A percentile compares a stretch with the other conserved stretches of the same genome.
These are phyloP conservation scores for Hermaeophaga mercurialis DNA, from an alignment of 2,888 invertebrate species.

Conservation along the genomic window DNA sequence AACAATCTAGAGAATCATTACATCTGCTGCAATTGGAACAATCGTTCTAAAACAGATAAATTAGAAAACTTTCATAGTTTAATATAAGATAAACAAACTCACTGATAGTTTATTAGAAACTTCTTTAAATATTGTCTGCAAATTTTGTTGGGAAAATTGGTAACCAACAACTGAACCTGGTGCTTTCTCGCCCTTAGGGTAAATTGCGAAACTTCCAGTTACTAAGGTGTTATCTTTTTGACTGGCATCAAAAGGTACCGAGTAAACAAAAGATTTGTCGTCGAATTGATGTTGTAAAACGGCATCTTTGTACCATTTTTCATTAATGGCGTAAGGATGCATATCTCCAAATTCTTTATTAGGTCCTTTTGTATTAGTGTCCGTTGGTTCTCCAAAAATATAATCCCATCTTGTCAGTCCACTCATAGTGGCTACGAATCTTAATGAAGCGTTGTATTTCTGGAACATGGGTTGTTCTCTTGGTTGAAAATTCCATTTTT, in stretches of 20 bases:
- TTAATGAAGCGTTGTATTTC: conserved; percentile 73
- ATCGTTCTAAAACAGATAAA: conserved; percentile 48
- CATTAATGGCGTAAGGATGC: conserved; percentile 80
- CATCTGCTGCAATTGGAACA: conserved; percentile 65
- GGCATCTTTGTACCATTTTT: conserved; percentile 90
- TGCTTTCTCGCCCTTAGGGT: conserved; percentile 75
- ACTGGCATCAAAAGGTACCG: conserved; percentile 67
- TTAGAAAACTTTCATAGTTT: background rate
- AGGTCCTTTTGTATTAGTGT: conserved; percentile 29
- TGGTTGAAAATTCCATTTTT: conserved; percentile 47
- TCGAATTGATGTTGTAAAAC: conserved; percentile 83
- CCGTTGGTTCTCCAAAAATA: conserved; percentile 60
- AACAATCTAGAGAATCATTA: conserved; percentile 73
- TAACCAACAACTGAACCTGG: conserved; percentile 90
- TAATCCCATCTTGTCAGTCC: conserved; percentile 89
- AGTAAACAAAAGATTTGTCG: conserved; percentile 78
- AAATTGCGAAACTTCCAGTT: conserved; percentile 84
- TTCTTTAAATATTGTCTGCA: conserved; percentile 72
- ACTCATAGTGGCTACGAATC: conserved; percentile 75
- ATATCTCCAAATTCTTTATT: conserved; percentile 72
- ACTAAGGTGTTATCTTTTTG: conserved; percentile 65
- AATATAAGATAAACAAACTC: conserved; percentile 18
- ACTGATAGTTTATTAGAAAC: conserved; percentile 65
- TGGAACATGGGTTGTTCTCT: conserved; percentile 62
- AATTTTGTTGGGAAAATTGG: conserved; percentile 75